Conservation (phyloP, 2,888 invertebrate species). For the Dyspetes luteomarginatus region DNA sequence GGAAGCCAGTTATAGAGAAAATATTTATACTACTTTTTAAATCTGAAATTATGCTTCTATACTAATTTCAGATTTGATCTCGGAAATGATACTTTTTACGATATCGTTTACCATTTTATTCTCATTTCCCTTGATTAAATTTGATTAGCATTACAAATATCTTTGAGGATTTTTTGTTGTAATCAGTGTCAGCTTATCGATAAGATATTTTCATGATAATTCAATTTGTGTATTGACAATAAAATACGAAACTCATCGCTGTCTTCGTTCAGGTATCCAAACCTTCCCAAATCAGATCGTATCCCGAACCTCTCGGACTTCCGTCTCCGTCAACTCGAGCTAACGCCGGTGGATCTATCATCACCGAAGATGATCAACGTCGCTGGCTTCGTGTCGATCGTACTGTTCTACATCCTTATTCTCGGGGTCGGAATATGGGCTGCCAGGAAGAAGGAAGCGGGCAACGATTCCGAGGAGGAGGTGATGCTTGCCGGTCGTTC, state of each 20-base stretch:
- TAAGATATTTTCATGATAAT: no score
- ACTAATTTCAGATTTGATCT: no score
- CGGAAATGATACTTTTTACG: no score
- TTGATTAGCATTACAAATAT: no score
- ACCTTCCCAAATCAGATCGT: conserved; percentile 78
- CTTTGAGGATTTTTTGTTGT: no score
- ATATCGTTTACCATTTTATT: no score
- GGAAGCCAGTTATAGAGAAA: no score
- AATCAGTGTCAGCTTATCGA: no score
- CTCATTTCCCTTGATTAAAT: no score
- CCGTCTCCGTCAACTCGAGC: conserved; percentile 79
- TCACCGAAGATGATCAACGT: conserved; percentile 92
- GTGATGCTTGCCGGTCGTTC: conserved; percentile 99
- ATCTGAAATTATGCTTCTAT: no score
- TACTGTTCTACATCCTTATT: conserved; percentile 98
- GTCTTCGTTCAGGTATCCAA: conserved; percentile 77
- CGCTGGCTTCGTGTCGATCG: conserved; percentile 96
- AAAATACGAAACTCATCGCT: conserved; percentile 46
- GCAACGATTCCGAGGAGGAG: conserved; percentile 97
- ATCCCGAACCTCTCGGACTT: conserved; percentile 79
- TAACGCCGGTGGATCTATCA: conserved; percentile 79
- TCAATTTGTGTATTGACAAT: no score
- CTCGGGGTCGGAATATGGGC: conserved; percentile 99
- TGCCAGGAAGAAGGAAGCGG: conserved; percentile 94
- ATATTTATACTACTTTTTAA: no score